A percentile compares a stretch with the other conserved stretches of the same genome.
phyloP scores from a whole-genome alignment of 2,888 invertebrate genomes.

The Diplolepis rosae region DNA sequence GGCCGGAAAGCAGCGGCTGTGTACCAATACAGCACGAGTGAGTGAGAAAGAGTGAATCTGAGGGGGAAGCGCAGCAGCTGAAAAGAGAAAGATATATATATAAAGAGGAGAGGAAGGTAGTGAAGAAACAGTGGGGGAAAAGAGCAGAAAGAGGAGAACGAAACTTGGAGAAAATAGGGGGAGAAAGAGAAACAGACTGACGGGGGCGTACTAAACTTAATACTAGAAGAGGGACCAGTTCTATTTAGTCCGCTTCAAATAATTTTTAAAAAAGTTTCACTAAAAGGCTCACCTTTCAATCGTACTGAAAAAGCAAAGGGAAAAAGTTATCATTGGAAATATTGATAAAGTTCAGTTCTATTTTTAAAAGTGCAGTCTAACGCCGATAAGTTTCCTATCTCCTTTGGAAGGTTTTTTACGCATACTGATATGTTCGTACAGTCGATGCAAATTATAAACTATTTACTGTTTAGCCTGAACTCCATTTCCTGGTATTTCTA shows the following conservation, averaged over 20 bases:
- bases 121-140: constrained; percentile 15
- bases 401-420: too few species aligned
- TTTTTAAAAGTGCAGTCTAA: too few species aligned
- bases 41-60: constrained; percentile 16
- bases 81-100: constrained; percentile 28
- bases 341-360: too few species aligned
- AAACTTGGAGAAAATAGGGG: constrained; percentile 19
- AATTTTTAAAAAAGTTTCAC: neutral
- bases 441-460: too few species aligned
- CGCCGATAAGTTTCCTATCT: too few species aligned
- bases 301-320: too few species aligned
- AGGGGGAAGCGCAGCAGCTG: constrained; percentile 28
- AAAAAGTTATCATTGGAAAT: too few species aligned
- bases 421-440: too few species aligned
- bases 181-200: constrained; percentile 31
- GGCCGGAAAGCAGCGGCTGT: constrained; percentile 62
- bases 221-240: neutral
- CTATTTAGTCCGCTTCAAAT: neutral
- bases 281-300: too few species aligned
- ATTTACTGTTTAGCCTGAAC: too few species aligned
- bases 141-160: constrained; percentile 20
- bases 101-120: constrained; percentile 22
- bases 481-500: too few species aligned
- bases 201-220: constrained; percentile 26
- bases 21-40: constrained; percentile 34